Evolutionary conservation across 1,140 invertebrate species (phyloP), one percentile per base, ranked within the genome.

Genomic region (Gryon sp.): DNA sequence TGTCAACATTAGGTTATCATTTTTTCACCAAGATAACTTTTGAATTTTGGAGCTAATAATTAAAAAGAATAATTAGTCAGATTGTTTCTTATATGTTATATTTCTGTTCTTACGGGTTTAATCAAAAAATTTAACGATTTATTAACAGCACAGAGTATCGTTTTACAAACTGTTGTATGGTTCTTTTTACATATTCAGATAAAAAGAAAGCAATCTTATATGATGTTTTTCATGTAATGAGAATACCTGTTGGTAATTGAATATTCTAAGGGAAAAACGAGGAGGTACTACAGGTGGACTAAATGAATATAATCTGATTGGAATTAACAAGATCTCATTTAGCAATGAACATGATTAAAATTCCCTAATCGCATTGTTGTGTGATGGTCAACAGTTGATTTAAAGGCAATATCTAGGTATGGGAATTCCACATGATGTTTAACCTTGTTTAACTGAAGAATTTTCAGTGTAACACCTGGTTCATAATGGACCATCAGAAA

Each of bases 391-490:
- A n/a, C 46, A 38, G 48, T 38, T 43, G 57, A 40, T 46, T 22
- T n/a, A 20, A 32, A 2, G 22, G 43, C n/a, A 12, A 38, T 16
- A 12, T 26, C 57, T n/a, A 12, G 57, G 38, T 40, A 32, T 20
- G 41, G 11, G 50, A 34, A 22, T 55, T 57, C 14, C 26, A 12
- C 19, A 22, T 43, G 59, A 57, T 50, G 48, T 55, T 48, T 73
- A 73, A 73, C 65, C 40, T 65, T 65, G 59, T 59, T 41, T 65
- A 50, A 73, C 59, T 50, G 52, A 63, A 16, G 41, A 40, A 55
- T 72, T 41, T 41, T 48, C 32, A 57, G 41, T 55, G 62, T 62
- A 72, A 63, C 68, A 72, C 68, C 68, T 72, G 48, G 50, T 12
- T 63, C 46, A 24, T 15, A 26, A 34, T 6, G 26, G 53, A 62